phyloP scores from a whole-genome alignment of 2,888 invertebrate species.

The Drosophila paracracens region DNA sequence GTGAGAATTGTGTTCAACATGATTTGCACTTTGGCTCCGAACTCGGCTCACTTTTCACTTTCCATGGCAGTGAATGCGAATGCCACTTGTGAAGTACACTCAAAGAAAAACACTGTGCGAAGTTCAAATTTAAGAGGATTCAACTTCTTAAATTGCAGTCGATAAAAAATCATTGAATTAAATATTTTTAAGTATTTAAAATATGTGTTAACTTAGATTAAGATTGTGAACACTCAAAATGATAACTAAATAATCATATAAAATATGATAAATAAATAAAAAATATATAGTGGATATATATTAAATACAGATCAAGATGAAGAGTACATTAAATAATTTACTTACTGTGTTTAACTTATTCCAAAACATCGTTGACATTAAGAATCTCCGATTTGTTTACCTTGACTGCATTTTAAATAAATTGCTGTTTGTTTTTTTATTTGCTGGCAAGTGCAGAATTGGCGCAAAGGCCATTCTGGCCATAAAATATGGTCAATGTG shows the following conservation, averaged over 20 bases:
- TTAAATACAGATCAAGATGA: not conserved
- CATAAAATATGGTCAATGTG: conserved; percentile 35
- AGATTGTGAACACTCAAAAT: too few species aligned
- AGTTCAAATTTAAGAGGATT: not conserved
- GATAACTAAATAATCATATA: too few species aligned
- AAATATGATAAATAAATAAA: not conserved
- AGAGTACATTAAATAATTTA: too few species aligned
- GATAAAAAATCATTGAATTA: too few species aligned
- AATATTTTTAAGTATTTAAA: too few species aligned
- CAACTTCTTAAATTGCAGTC: not conserved
- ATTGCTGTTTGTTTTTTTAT: not conserved
- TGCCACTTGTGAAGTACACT: conserved; percentile 8
- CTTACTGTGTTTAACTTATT: not conserved
- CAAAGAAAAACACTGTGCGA: not conserved
- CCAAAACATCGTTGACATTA: not conserved
- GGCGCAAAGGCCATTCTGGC: not conserved
- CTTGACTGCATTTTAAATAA: not conserved
- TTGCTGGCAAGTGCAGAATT: not conserved
- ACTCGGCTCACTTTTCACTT: conserved; percentile 48
- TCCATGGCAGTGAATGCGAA: conserved; percentile 24
- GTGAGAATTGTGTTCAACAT: conserved; percentile 65
- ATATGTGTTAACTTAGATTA: too few species aligned
- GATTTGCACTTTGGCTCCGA: conserved; percentile 66
- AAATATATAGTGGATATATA: not conserved
- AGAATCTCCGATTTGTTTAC: not conserved